Conservation (phyloP, 2,113 vertebrate species). For the Phylloscopus whistleri region DNA sequence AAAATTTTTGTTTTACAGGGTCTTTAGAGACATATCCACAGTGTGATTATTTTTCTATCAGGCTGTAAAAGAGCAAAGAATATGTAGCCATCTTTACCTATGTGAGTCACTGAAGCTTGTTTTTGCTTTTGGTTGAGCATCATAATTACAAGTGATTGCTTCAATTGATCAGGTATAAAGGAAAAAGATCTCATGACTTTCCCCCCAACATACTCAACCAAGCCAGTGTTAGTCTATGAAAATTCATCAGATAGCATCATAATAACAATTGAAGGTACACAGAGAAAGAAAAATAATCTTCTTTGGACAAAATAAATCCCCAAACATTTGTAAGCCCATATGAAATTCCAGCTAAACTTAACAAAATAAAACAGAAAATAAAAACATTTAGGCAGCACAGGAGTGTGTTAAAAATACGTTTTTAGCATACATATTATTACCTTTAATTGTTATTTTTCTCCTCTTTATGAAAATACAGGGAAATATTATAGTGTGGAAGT, state of each 20-base stretch:
- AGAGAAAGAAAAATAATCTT: not conserved
- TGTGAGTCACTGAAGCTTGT: not conserved
- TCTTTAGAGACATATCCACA: not conserved
- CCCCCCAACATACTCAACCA: not conserved
- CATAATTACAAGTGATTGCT: rapidly evolving
- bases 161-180: not conserved
- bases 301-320: not conserved
- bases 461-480: not conserved
- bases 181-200: not conserved
- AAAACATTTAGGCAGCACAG: not conserved
- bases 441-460: not conserved
- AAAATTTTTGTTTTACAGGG: not conserved
- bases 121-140: not conserved
- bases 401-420: not conserved
- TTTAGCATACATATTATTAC: not conserved
- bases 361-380: not conserved
- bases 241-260: not conserved
- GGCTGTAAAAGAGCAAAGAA: not conserved
- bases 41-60: not conserved
- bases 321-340: not conserved
- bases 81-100: not conserved
- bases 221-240: not conserved
- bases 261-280: not conserved
- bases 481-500: rapidly evolving
- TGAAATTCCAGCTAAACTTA: not conserved